Evolutionary conservation across 64 coral and sea anemone genomes (phyloP).

Genomic region (Stichodactyla mertensii): DNA sequence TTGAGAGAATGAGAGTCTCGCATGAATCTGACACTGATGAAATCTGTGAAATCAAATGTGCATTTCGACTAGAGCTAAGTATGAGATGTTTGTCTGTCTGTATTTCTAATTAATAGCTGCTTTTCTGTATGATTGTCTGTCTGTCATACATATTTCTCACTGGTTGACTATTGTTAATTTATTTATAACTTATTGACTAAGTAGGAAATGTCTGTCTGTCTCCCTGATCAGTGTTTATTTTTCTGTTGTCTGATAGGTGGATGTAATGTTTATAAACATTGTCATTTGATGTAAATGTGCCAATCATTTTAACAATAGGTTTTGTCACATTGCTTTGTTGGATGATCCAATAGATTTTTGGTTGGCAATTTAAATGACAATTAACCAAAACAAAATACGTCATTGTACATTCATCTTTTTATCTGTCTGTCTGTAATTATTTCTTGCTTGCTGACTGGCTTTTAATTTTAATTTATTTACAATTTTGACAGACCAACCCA

Average conservation of each 20-base stretch:
- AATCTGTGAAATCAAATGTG: constrained; percentile 30
- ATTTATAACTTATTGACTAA: not conserved
- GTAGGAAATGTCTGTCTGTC: too few relatives aligned
- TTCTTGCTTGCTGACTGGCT: not conserved
- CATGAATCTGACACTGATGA: constrained; percentile 62
- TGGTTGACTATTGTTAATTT: not conserved
- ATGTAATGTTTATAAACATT: too few relatives aligned
- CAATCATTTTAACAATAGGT: too few relatives aligned
- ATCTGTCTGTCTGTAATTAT: too few relatives aligned
- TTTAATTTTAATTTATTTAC: not conserved
- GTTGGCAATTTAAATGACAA: too few relatives aligned
- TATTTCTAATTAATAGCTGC: not conserved
- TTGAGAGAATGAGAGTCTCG: constrained; percentile 73
- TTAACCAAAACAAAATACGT: too few relatives aligned
- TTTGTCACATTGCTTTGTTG: too few relatives aligned
- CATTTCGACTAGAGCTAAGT: constrained; percentile 75
- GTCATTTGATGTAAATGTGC: too few relatives aligned
- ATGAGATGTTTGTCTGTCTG: not conserved
- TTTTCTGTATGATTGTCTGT: not conserved
- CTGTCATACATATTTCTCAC: not conserved
- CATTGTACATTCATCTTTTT: too few relatives aligned
- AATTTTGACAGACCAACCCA: constrained; percentile 53
- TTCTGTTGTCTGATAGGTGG: too few relatives aligned
- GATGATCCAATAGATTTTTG: too few relatives aligned
- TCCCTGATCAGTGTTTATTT: too few relatives aligned